These are phyloP conservation scores for Orbicella faveolata DNA, from an alignment of 64 coral and sea anemone species.

Conservation along the genomic window DNA sequence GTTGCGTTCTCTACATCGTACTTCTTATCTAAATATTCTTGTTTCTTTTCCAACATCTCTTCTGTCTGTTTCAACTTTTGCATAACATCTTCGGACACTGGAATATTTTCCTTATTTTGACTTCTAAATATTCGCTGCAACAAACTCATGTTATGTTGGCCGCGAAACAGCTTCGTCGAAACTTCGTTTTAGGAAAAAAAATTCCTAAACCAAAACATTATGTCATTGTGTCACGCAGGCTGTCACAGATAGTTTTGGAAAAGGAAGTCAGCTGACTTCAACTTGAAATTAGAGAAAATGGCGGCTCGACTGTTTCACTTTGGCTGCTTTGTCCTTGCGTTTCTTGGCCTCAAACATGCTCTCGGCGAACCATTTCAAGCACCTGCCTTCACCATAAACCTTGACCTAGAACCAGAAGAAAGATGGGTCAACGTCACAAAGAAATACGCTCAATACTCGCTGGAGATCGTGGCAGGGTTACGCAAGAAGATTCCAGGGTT, in stretches of 20 bases:
- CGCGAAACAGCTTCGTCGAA: neutral
- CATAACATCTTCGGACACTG: constrained; percentile 54
- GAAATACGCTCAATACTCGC: constrained; percentile 50
- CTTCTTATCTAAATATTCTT: constrained; percentile 76
- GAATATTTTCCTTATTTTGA: constrained; percentile 69
- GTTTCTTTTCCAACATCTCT: constrained; percentile 85
- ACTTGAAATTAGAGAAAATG: neutral
- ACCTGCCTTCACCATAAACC: constrained; percentile 58
- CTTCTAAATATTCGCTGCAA: neutral
- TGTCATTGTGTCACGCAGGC: too few relatives aligned
- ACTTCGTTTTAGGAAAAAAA: too few relatives aligned
- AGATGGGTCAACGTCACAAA: constrained; percentile 74
- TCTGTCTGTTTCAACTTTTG: constrained; percentile 82
- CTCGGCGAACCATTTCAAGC: constrained; percentile 66
- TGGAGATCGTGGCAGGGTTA: neutral
- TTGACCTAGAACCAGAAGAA: constrained; percentile 78
- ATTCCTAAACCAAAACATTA: too few relatives aligned
- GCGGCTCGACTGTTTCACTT: neutral
- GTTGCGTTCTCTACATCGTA: constrained; percentile 64
- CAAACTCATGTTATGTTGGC: neutral
- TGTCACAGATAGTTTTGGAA: neutral
- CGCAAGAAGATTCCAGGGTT: constrained; percentile 23
- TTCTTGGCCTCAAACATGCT: neutral
- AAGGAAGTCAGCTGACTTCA: neutral
- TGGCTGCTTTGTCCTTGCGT: neutral